Base-by-base conservation (phyloP, 2,888 invertebrate genomes). In the Oscheius myriophilus region DNA sequence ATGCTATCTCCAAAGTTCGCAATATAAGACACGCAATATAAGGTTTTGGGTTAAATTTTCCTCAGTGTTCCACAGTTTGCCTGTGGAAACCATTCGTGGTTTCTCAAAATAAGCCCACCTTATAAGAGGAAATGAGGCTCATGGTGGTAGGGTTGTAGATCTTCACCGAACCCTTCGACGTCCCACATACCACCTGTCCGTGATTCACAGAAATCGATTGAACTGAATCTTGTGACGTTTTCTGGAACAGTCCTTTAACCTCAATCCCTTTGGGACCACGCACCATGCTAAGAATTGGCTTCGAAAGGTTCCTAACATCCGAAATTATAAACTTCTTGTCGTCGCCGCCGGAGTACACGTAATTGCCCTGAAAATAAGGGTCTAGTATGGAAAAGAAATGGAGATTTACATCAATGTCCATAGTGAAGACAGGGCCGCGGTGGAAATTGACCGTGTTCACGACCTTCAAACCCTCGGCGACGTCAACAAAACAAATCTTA, bases 341-440 rank as follows among this genome's bases (percentile, higher is more conserved):
- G 43, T 78, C 73, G 26, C 67, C 68, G 42, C 71, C 66, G 7
- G 78, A 69, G 58, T 63, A 75, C 14, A 78, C 70, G 25, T 61
- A 46, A 33, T 78, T 49, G 0, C 64, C 78, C 26, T 75, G 57
- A 9, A 71, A 64, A 53, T 39, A 3, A 18, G 16, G 3, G n/a
- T 46, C n/a, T 46, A 7, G 6, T 46, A n/a, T n/a, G n/a, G n/a
- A 46, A 4, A 18, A 46, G 11, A 11, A 46, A 46, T 46, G 21
- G 53, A 25, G 7, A 16, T 23, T 7, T 33, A 52, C 66, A 55
- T 51, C 41, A 3, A 51, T 51, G 18, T 54, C 63, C 63, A 68
- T 45, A 6, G 62, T 43, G 21, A 63, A 39, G 11, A 68, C 54
- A 1, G 68, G n/a, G 3, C 63, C 55, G 9, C 49, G 23, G 53